These are phyloP conservation scores for Acanthopleura granulata DNA, from an alignment of 2,888 invertebrate species.

Conservation along the genomic window DNA sequence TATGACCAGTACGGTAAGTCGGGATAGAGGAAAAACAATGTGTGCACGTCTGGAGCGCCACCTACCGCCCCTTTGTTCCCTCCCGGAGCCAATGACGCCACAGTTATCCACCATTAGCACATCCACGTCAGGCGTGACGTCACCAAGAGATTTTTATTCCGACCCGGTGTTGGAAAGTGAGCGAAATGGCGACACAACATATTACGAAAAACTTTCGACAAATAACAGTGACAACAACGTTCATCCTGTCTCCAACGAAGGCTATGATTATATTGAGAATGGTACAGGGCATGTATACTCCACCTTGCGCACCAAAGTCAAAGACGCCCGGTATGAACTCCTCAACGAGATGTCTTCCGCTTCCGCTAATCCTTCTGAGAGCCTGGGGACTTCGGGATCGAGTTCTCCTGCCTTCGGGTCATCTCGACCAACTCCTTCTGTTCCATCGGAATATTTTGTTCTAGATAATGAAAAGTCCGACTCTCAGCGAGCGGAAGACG, in stretches of 20 bases:
- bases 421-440: not conserved
- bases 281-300: conserved; percentile 6
- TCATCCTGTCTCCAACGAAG: not conserved
- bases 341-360: conserved; percentile 13
- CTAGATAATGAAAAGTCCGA: not conserved
- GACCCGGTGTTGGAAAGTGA: not conserved
- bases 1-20: conserved; percentile 16
- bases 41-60: conserved; percentile 4
- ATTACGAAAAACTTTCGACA: conserved; percentile 6
- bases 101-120: conserved; percentile 1
- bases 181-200: not conserved
- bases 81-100: conserved; percentile 5
- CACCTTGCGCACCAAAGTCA: not conserved
- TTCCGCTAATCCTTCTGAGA: conserved; percentile 9
- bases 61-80: not conserved
- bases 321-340: conserved; percentile 1
- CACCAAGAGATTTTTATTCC: not conserved
- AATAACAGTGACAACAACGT: conserved; percentile 10
- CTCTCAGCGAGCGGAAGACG: no score
- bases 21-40: conserved; percentile 6
- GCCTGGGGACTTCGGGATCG: not conserved
- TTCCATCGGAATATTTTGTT: conserved; percentile 9
- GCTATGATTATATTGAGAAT: conserved; percentile 8
- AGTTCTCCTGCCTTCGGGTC: not conserved
- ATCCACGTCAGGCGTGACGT: not conserved